Conservation (phyloP, 2,888 invertebrate species). For the Micoletzkya japonica region DNA sequence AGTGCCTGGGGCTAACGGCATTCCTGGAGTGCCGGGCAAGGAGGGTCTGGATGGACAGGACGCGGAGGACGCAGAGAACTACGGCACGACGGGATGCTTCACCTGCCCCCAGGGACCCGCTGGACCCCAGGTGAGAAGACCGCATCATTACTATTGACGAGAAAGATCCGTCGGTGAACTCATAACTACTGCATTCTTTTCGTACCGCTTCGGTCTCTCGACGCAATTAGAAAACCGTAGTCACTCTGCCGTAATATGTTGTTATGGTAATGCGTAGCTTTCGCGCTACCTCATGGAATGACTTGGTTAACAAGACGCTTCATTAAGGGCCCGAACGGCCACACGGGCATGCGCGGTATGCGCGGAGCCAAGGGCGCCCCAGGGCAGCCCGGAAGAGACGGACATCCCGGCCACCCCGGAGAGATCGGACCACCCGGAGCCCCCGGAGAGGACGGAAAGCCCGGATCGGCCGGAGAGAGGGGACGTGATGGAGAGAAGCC, state of each 20-base stretch:
- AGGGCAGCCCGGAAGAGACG: slow-evolving; percentile 52
- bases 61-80: slow-evolving; percentile 53
- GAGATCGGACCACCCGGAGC: slow-evolving; percentile 36
- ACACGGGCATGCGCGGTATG: slow-evolving; percentile 56
- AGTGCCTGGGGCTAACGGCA: slow-evolving; percentile 49
- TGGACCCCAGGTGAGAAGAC: slow-evolving; percentile 36
- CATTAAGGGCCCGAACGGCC: slow-evolving; percentile 43
- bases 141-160: background rate
- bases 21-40: slow-evolving; percentile 37
- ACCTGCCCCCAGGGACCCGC: slow-evolving; percentile 51
- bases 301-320: background rate
- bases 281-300: background rate
- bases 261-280: too few relatives aligned
- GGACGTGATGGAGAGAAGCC: slow-evolving; percentile 59
- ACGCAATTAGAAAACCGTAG: too few relatives aligned
- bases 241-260: too few relatives aligned
- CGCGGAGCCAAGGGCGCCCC: slow-evolving; percentile 52
- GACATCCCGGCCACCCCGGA: slow-evolving; percentile 45
- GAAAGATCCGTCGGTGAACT: background rate
- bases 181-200: background rate
- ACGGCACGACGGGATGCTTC: slow-evolving; percentile 55
- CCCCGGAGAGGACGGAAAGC: slow-evolving; percentile 35
- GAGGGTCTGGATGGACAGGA: slow-evolving; percentile 49
- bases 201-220: too few relatives aligned
- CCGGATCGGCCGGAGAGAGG: slow-evolving; percentile 52